Evolutionary conservation across 2,797 vertebrate species (phyloP).

Genomic region (Gambusia yucatana): DNA sequence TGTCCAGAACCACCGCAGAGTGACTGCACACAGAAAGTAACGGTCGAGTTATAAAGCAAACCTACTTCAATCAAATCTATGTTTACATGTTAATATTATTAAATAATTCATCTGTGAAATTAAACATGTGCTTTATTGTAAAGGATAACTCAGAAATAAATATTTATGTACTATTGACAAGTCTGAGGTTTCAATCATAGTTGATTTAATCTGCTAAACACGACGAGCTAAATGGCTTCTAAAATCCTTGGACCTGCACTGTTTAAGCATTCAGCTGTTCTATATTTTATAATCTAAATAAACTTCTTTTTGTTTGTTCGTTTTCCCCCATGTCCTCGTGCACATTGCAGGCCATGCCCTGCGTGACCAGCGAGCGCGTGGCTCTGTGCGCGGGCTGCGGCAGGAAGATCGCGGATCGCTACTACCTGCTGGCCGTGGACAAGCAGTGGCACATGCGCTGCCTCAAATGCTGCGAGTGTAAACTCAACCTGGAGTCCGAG

Average conservation of each 20-base stretch:
- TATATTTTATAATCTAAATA: neutral
- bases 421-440: conserved; percentile 98
- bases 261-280: neutral
- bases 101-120: neutral
- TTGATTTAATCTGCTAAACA: neutral
- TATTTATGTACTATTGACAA: neutral
- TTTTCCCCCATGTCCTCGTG: conserved; percentile 16
- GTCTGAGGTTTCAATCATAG: neutral
- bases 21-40: neutral
- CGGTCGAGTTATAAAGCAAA: neutral
- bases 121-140: neutral
- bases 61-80: neutral
- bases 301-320: neutral
- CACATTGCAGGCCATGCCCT: conserved; percentile 87
- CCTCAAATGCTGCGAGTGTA: conserved; percentile 97
- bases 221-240: neutral
- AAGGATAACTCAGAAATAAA: neutral
- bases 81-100: neutral
- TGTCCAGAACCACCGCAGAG: neutral
- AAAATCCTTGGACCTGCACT: neutral
- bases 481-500: conserved; percentile 97
- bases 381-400: conserved; percentile 97
- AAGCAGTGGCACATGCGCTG: conserved; percentile 99
- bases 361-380: conserved; percentile 91
- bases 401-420: conserved; percentile 95